A percentile compares a stretch with the other conserved stretches of the same genome.
These are phyloP conservation scores for Pachymerium ferrugineum DNA, from an alignment of 2,888 invertebrate species.

Conservation along the genomic window DNA sequence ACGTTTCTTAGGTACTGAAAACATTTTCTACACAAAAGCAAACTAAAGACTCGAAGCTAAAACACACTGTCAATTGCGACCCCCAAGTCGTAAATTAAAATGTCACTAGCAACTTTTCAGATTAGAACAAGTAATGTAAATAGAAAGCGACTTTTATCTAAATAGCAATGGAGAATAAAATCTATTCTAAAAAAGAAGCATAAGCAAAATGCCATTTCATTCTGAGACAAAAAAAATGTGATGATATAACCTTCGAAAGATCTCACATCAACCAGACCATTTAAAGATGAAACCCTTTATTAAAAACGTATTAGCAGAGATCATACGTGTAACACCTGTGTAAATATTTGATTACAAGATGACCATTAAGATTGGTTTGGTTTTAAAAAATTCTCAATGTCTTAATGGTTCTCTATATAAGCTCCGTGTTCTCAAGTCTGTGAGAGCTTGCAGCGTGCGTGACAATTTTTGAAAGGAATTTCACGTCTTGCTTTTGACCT, in stretches of 20 bases:
- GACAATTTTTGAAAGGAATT: conserved; percentile 25
- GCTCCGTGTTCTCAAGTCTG: conserved; percentile 2
- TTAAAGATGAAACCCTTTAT: too few species aligned
- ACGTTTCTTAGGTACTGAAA: conserved; percentile 15
- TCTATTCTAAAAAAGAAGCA: too few species aligned
- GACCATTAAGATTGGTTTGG: too few species aligned
- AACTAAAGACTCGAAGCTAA: background rate
- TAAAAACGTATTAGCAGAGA: too few species aligned
- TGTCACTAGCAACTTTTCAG: conserved; percentile 22
- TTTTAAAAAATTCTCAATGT: too few species aligned
- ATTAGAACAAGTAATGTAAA: conserved; percentile 10
- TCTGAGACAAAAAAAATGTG: too few species aligned
- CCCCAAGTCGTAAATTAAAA: conserved; percentile 25
- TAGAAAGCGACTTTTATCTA: conserved; percentile 17
- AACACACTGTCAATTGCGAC: background rate
- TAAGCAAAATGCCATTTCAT: too few species aligned
- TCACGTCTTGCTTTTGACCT: conserved; percentile 15
- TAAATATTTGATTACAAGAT: too few species aligned
- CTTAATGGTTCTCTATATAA: background rate
- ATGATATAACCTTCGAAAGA: too few species aligned
- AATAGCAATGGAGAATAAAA: background rate
- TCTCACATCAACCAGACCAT: too few species aligned
- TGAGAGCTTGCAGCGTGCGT: conserved; percentile 13
- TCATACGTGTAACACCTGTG: too few species aligned
- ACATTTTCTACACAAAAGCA: conserved; percentile 1